Base-by-base conservation (phyloP, 2,113 vertebrate genomes). In the Mola mola region DNA sequence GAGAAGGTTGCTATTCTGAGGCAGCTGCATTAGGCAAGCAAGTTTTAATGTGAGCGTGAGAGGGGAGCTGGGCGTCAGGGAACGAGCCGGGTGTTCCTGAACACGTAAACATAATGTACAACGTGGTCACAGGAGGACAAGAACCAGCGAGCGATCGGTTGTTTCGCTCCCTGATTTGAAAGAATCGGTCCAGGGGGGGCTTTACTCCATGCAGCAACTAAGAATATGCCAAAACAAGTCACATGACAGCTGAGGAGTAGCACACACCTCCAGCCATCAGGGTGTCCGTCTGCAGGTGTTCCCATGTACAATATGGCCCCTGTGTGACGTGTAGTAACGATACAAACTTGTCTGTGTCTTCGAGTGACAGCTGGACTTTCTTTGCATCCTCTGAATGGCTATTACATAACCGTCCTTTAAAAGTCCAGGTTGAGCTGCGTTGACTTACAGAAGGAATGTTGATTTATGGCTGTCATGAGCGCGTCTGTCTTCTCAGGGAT, bases 1-100 rank as follows among this genome's bases (percentile, higher is more conserved):
- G 87, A 81, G 86, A 80, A 59, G 81, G 91, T 79, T 92, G 86
- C 95, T 96, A 96, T 96, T 96, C 95, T 96, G 94, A 85, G 84
- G 91, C 46, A 26, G 48, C 71, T 48, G 56, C 72, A 80, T 75
- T 87, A 91, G 78, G 85, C 76, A 78, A 93, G 92, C 88, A 90
- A 83, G 89, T 87, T 90, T 86, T 79, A 12, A 60, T 46, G 7
- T 55, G 53, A 61, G 67, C 46, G 26, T 0, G 11, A 61, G 75
- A 58, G 21, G 36, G 48, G 65, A 49, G 56, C 17, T 62, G 73
- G 72, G 41, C 55, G 44, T 75, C 77, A 75, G 13, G 67, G 49
- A 33, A 40, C 5, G 12, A 26, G 63, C 66, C 85, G 81, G 74
- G 44, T 60, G 82, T 68, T 66, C 65, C 56, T 51, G 44, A 40